These are phyloP conservation scores for Tenebrio molitor DNA, from an alignment of 1,140 invertebrate genomes.

Conservation along the genomic window DNA sequence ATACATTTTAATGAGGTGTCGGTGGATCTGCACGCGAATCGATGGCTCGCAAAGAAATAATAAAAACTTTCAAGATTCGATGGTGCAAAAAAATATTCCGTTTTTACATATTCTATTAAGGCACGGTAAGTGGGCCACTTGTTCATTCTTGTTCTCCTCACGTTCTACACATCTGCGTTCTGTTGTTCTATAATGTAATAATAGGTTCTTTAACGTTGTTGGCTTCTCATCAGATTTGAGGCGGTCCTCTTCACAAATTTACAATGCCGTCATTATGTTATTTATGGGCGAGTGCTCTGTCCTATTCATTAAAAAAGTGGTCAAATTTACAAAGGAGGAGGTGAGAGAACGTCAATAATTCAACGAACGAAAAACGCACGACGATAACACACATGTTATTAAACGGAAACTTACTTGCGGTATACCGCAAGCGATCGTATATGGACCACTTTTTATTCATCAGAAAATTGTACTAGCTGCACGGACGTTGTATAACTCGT, in stretches of 20 bases:
- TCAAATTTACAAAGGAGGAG: conserved; percentile 13
- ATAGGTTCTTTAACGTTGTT: conserved; percentile 16
- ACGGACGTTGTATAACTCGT: too few species aligned
- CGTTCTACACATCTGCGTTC: not conserved
- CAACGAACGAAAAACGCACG: not conserved
- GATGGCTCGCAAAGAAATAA: not conserved
- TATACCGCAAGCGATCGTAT: conserved; percentile 20
- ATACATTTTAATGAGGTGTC: conserved; percentile 7
- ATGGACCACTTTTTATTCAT: not conserved
- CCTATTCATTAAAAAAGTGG: not conserved
- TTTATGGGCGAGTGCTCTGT: not conserved
- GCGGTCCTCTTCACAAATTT: conserved; percentile 20
- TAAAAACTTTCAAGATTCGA: conserved; percentile 9
- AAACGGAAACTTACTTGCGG: conserved; percentile 9
- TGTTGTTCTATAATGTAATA: conserved; percentile 16
- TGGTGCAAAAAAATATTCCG: not conserved
- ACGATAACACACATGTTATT: conserved; percentile 13
- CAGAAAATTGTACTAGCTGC: too few species aligned
- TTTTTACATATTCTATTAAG: not conserved
- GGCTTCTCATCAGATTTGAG: conserved; percentile 5
- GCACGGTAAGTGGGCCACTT: conserved; percentile 6
- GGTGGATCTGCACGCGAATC: conserved; percentile 2
- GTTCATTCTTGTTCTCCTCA: not conserved
- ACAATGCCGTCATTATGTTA: conserved; percentile 1
- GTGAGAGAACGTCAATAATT: conserved; percentile 25